These are phyloP conservation scores for Phaedon cochleariae DNA, from an alignment of 2,888 invertebrate genomes.

Conservation along the genomic window DNA sequence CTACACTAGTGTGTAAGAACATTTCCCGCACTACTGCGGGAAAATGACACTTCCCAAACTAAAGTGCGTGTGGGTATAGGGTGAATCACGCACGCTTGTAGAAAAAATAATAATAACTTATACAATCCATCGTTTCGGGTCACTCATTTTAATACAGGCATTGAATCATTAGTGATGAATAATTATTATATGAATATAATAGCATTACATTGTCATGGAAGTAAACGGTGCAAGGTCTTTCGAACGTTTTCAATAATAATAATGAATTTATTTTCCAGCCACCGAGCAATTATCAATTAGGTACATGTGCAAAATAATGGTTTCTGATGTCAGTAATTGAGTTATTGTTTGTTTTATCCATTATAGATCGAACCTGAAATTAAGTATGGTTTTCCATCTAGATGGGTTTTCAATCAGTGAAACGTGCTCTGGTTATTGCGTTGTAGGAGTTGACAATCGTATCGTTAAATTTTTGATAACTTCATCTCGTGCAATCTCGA, in stretches of 20 bases:
- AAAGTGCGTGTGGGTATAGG: too few species aligned
- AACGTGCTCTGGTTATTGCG: not conserved
- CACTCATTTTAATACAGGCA: constrained; percentile 7
- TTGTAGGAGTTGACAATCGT: not conserved
- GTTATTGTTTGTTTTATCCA: not conserved
- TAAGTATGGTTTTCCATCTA: not conserved
- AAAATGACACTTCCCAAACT: too few species aligned
- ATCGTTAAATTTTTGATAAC: not conserved
- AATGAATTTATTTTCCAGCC: constrained; percentile 3
- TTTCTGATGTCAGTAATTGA: not conserved
- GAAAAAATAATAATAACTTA: too few species aligned
- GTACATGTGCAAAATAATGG: constrained; percentile 1
- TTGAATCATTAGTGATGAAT: constrained; percentile 16
- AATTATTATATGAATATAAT: constrained; percentile 24
- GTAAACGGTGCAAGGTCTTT: constrained; percentile 33
- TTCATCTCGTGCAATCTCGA: too few species aligned
- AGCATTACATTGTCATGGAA: constrained; percentile 16
- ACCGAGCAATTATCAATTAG: constrained; percentile 8
- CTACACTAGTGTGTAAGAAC: too few species aligned
- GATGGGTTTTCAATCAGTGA: not conserved
- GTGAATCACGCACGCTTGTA: too few species aligned
- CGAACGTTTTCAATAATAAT: constrained; percentile 23
- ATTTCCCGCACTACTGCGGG: too few species aligned
- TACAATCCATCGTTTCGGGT: not conserved
- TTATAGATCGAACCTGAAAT: not conserved